Conservation (phyloP, 2,113 vertebrate species). For the Pachyramphus minor region DNA sequence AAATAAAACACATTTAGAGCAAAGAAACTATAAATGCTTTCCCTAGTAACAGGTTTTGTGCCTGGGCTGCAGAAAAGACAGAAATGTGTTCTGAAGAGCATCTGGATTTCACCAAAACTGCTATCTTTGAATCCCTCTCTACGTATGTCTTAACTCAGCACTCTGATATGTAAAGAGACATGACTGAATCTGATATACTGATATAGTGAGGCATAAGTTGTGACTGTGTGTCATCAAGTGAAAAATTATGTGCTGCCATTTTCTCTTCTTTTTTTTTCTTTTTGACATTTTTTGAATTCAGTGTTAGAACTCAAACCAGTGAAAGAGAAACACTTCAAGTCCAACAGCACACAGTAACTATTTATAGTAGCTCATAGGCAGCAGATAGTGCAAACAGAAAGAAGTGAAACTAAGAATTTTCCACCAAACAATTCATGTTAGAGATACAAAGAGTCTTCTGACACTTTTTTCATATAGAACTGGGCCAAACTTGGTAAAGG, state of each 20-base stretch:
- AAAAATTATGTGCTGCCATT: neutral
- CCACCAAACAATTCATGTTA: neutral
- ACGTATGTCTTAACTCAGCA: neutral
- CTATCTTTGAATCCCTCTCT: neutral
- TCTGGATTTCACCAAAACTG: neutral
- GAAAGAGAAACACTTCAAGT: neutral
- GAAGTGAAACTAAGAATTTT: neutral
- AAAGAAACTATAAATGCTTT: neutral
- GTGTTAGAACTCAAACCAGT: neutral
- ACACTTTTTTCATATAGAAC: neutral
- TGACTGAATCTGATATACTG: neutral
- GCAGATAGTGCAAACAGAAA: neutral
- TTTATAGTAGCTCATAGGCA: neutral
- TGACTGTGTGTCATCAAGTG: neutral
- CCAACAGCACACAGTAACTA: neutral
- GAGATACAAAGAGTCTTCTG: neutral
- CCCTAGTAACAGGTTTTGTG: neutral
- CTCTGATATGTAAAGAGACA: neutral
- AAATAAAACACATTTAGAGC: neutral
- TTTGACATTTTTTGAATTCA: neutral
- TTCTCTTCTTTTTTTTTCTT: neutral
- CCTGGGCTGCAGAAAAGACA: neutral
- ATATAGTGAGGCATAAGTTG: neutral
- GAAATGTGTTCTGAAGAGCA: neutral
- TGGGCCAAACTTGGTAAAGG: neutral